Base-by-base conservation (phyloP, 2,113 vertebrate genomes). In the Cepphus grylle region DNA sequence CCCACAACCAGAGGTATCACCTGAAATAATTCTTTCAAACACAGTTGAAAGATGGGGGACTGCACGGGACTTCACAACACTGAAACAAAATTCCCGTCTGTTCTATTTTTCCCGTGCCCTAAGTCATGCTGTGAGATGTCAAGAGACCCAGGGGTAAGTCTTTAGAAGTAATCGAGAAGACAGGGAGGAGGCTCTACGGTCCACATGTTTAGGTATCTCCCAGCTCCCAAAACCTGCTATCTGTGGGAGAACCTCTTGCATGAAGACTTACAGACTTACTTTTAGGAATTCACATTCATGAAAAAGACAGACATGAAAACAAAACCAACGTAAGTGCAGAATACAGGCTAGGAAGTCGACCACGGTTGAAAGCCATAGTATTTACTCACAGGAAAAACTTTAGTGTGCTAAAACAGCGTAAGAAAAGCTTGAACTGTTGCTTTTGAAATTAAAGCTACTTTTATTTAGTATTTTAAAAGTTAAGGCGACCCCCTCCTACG, bases 281-380 rank as follows among this genome's bases (percentile, higher is more conserved):
- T 70, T 43, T 30, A 78, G 79, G n/a, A 77, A 50, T 7, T n/a
- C 20, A 27, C 6, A 1, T 4, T 29, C 10, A 12, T 3, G 32
- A 58, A 50, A 67, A 47, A 66, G n/a, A 16, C 12, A 53, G n/a
- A 29, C 16, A 36, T 1, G 4, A 79, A 53, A 73, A 53, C 0
- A 5, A 77, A 26, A 65, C 22, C 26, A 34, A 8, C 0, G 0
- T 2, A 56, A 52, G 7, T 1, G 27, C 62, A 22, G 66, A 47
- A 73, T 1, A 61, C 42, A 4, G 0, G 17, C 12, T 3, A 43
- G 8, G 12, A 71, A 70, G 11, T 11, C 45, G 42, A 45, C 17
- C n/a, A 8, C 3, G 6, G 26, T 36, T n/a, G 63, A 36, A 76
- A 36, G 30, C 6, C 4, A 1, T 2, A 6, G 11, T 21, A 0